Conservation (phyloP, 2,888 invertebrate species). For the Nomada fucata region DNA sequence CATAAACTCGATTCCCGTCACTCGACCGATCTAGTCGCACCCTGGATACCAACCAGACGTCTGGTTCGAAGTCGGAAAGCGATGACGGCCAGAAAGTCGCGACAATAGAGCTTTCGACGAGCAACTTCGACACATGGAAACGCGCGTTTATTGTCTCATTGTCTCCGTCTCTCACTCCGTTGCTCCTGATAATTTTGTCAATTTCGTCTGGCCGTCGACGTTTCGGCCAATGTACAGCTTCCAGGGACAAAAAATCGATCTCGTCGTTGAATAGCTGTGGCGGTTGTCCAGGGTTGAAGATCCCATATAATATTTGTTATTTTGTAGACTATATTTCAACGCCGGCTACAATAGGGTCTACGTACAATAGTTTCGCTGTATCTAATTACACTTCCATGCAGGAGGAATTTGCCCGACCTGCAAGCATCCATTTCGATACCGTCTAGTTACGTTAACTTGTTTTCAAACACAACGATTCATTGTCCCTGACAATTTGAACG, state of each 20-base stretch:
- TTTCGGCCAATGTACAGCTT: constrained; percentile 15
- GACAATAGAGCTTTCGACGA: constrained; percentile 54
- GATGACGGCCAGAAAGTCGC: constrained; percentile 9
- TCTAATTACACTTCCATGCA: too few species aligned
- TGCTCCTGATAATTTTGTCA: constrained; percentile 44
- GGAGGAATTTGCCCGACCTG: too few species aligned
- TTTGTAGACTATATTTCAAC: too few species aligned
- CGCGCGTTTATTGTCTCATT: constrained; percentile 62
- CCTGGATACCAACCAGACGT: constrained; percentile 3
- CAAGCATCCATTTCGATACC: not conserved
- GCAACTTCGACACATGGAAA: constrained; percentile 65
- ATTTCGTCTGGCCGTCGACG: constrained; percentile 20
- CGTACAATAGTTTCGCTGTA: too few species aligned
- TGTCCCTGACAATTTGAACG: not conserved
- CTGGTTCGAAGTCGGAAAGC: constrained; percentile 30
- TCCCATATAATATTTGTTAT: too few species aligned
- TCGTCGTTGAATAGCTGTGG: constrained; percentile 3
- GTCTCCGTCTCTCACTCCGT: constrained; percentile 52
- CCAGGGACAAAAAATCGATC: constrained; percentile 34
- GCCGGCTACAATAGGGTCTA: too few species aligned
- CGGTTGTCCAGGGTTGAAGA: not conserved
- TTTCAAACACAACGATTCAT: not conserved
- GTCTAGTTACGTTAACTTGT: too few species aligned
- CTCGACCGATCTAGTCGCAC: constrained; percentile 20
- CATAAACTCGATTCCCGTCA: constrained; percentile 5